These are phyloP conservation scores for Tinea trinotella DNA, from an alignment of 2,888 invertebrate species.

Conservation along the genomic window DNA sequence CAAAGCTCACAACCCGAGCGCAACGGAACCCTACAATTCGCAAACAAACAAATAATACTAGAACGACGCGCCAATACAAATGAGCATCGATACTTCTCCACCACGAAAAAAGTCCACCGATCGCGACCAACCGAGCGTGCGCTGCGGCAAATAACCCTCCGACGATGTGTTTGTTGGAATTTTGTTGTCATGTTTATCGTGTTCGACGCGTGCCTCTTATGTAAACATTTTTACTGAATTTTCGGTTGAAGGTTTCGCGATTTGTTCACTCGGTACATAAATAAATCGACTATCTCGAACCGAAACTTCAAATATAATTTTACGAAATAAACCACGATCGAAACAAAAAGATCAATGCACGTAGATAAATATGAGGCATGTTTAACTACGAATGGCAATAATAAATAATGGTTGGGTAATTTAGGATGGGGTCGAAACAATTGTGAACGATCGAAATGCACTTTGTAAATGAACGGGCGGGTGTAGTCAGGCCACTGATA, in stretches of 20 bases:
- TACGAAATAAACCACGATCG: background rate
- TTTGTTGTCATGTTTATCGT: constrained; percentile 66
- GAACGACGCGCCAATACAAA: constrained; percentile 62
- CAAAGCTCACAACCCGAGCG: constrained; percentile 41
- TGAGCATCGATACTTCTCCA: constrained; percentile 56
- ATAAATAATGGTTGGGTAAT: constrained; percentile 63
- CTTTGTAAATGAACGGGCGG: constrained; percentile 64
- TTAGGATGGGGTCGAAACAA: constrained; percentile 59
- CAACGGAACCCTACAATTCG: constrained; percentile 52
- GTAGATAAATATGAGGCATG: constrained; percentile 43
- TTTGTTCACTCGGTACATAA: constrained; percentile 2
- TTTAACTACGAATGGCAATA: constrained; percentile 56
- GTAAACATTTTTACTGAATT: constrained; percentile 31
- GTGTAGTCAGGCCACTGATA: constrained; percentile 30
- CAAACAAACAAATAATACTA: constrained; percentile 70
- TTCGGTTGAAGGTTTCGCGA: constrained; percentile 5
- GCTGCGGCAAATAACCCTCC: constrained; percentile 56
- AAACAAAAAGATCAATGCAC: background rate
- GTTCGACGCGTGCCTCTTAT: constrained; percentile 50
- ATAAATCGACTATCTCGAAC: background rate
- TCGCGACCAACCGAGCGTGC: constrained; percentile 8
- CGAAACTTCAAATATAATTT: constrained; percentile 2
- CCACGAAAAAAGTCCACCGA: background rate
- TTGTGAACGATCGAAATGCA: constrained; percentile 66
- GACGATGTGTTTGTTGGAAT: constrained; percentile 63